Conservation (phyloP, 2,797 vertebrate species). For the Cryptoprocta ferox region DNA sequence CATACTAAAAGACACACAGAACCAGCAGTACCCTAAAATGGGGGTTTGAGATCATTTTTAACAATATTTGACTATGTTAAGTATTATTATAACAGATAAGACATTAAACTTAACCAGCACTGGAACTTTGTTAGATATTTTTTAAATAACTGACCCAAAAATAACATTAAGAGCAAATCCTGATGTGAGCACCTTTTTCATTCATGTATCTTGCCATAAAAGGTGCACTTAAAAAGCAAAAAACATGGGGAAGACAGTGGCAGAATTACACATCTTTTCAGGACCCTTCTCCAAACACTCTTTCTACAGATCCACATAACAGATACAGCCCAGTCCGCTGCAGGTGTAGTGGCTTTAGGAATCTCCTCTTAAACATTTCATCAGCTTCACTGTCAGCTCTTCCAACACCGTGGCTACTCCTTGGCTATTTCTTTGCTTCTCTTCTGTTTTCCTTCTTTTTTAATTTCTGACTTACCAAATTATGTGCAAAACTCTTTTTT, state of each 20-base stretch:
- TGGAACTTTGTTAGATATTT: neutral
- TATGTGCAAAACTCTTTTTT: neutral
- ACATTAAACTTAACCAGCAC: neutral
- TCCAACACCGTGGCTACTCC: neutral
- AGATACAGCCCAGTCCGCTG: neutral
- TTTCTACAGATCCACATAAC: neutral
- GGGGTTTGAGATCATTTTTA: neutral
- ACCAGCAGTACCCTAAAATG: neutral
- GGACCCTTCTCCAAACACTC: neutral
- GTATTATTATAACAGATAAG: neutral
- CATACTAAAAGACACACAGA: neutral
- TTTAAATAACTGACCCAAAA: neutral
- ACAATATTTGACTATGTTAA: neutral
- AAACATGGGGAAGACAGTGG: neutral
- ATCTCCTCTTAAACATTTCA: neutral
- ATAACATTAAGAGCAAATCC: neutral
- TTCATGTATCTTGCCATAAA: neutral
- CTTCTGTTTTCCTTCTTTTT: neutral
- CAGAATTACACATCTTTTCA: neutral
- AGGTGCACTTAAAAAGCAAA: neutral
- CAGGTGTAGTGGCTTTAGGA: neutral
- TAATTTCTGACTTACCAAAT: neutral
- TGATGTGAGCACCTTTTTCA: neutral
- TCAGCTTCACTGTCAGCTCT: neutral
- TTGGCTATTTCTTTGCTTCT: neutral